These are phyloP conservation scores for Cataglyphis rosenhaueri DNA, from an alignment of 2,888 invertebrate species.

Conservation along the genomic window DNA sequence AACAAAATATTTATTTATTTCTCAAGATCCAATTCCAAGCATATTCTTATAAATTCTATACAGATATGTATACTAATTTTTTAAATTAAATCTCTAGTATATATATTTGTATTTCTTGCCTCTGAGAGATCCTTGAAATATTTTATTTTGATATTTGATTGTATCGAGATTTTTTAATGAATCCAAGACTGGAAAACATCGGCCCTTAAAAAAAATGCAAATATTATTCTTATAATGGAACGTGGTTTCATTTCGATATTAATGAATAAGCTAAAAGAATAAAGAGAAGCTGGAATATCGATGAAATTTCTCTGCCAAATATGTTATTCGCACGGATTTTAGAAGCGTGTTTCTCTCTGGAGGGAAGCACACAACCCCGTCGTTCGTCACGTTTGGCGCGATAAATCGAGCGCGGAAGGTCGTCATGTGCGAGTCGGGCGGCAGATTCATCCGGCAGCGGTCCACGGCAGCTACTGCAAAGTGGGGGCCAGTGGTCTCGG, in stretches of 20 bases:
- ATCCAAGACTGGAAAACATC: background rate
- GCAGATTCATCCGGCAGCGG: conserved; percentile 65
- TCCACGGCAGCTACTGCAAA: conserved; percentile 57
- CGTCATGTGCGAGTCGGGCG: conserved; percentile 67
- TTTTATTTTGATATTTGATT: background rate
- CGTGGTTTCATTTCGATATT: background rate
- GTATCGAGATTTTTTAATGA: background rate
- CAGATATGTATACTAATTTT: background rate
- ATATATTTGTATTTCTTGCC: background rate
- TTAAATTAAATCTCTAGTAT: background rate
- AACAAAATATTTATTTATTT: background rate
- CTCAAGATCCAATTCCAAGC: background rate
- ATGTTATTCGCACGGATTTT: conserved; percentile 2
- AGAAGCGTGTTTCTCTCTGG: conserved; percentile 13
- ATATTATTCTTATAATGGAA: background rate
- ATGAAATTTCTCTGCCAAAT: background rate
- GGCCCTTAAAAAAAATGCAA: background rate
- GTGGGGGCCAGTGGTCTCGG: conserved; percentile 21
- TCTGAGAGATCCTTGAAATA: background rate
- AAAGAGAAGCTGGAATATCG: background rate
- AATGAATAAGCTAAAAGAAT: background rate
- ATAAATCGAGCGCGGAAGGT: conserved; percentile 77
- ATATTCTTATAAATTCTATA: background rate
- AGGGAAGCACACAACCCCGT: conserved; percentile 43
- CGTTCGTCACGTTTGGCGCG: conserved; percentile 69